Percentiles rank a stretch among this genome's conserved stretches.
These are phyloP conservation scores for Glaucomys volans DNA, from an alignment of 2,113 vertebrate species.

Conservation along the genomic window DNA sequence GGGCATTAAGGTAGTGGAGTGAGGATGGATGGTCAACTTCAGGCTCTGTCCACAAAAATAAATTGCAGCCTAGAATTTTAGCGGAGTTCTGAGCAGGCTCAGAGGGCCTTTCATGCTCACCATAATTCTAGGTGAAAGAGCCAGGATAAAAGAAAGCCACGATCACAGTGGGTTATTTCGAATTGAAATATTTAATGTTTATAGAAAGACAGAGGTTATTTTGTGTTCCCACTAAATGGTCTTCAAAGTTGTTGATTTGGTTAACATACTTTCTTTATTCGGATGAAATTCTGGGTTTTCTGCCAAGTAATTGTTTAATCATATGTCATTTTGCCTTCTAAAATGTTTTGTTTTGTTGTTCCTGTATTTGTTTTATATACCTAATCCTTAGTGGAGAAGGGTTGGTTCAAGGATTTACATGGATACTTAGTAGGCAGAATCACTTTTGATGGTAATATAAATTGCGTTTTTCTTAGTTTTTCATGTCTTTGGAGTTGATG, in stretches of 20 bases:
- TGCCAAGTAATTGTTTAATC: constrained; percentile 43
- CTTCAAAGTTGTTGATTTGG: constrained; percentile 66
- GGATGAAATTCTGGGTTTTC: constrained; percentile 46
- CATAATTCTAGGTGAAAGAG: constrained; percentile 66
- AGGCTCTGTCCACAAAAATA: constrained; percentile 33
- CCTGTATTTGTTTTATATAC: constrained; percentile 43
- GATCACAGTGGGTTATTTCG: constrained; percentile 57
- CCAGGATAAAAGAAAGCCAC: constrained; percentile 55
- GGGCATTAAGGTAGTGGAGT: background rate
- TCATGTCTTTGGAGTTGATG: background rate
- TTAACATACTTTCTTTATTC: constrained; percentile 70
- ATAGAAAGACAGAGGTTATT: constrained; percentile 60
- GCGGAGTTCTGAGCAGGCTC: background rate
- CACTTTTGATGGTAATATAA: constrained; percentile 21
- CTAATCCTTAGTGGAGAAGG: background rate
- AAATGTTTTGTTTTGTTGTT: constrained; percentile 34
- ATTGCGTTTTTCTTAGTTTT: background rate
- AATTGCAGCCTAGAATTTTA: constrained; percentile 56
- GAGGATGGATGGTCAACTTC: background rate
- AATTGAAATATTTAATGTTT: constrained; percentile 60
- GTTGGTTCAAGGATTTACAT: constrained; percentile 8
- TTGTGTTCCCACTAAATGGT: constrained; percentile 48
- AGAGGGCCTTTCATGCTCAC: constrained; percentile 55
- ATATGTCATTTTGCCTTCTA: constrained; percentile 51
- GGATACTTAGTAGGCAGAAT: constrained; percentile 4